Base-by-base conservation (phyloP, 2,113 vertebrate genomes). In the Vidua chalybeata region DNA sequence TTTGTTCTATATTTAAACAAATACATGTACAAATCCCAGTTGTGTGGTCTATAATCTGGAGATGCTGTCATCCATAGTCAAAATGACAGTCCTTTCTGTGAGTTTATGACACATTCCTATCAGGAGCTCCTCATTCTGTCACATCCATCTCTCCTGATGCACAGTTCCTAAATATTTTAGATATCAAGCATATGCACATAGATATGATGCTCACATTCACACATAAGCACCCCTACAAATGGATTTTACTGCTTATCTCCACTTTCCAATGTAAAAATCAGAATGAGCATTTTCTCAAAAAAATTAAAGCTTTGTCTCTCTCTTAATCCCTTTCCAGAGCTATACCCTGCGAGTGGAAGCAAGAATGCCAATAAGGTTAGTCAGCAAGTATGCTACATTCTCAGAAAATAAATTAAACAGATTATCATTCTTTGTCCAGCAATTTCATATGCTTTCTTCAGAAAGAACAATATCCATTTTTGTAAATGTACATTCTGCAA, bases 1-100 rank as follows among this genome's bases (percentile, higher is more conserved):
- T 93, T 89, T 87, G 46, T 76, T 95, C 84, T 96, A 66, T 93
- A 93, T 96, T 97, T 96, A 94, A 89, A 82, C 6, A 87, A 69
- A 52, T 18, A 51, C 12, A 3, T 3, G 24, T 20, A 48, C 43
- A 91, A 94, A 85, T 71, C 67, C 54, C 56, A 79, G 69, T 48
- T 93, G 77, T 91, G 63, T 79, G 90, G 81, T 86, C 80, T 95
- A 55, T 73, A 84, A 85, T 89, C 91, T 80, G 35, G 93, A 95
- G 90, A 92, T 62, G 49, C 51, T 95, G 89, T 35, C 4, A 24
- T 56, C 33, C 14, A 11, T 37, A 85, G 66, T 33, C 23, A 75
- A 95, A 97, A 96, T 69, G 33, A 95, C 79, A 68, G 76, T 87
- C 66, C 77, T 92, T 39, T 31, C 20, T 7, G 22, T 64, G 37